Base-by-base conservation (phyloP, 2,888 invertebrate species). In the Limenitis camilla region DNA sequence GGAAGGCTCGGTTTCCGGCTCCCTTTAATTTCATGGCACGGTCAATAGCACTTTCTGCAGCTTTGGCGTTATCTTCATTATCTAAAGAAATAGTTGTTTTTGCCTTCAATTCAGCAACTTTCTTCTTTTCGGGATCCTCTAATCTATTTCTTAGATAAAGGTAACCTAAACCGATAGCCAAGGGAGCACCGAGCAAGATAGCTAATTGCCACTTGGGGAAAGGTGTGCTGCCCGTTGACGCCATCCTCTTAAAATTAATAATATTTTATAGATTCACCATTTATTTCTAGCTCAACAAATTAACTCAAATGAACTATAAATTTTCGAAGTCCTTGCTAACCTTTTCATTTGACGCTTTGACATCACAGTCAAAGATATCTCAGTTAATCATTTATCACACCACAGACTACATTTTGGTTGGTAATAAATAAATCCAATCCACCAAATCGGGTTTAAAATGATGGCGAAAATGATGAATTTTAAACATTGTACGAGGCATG, bases 151-250 rank as follows among this genome's bases (percentile, higher is more conserved):
- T 89, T 68, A 91, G 90, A 79, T 92, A 93, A 86, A 94, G 93
- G 72, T 94, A 91, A 70, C 95, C 95, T 71, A 96, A 81, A 53
- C 96, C 96, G 52, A 94, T 88, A 55, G 93, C 94, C 63, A 96
- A 89, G 68, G 95, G 95, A 60, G 95, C 93, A 64, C 96, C 95
- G 60, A 96, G 89, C 55, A 93, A 91, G 58, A 96, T 87, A 56
- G 95, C 96, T 68, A 96, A 87, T 88, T 96, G 95, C 95, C 96
- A 96, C 90, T 93, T 95, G 63, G 92, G 91, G 79, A 92, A 87
- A 48, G 91, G 88, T 74, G 89, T 87, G 72, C 89, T 88, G 66
- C 88, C 88, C 53, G 88, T 87, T 60, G 87, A 87, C 63, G 82
- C 80, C 86, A 87, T 87, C 62, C 69, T 71, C 58, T 49, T 40